phyloP scores from a whole-genome alignment of 2,113 vertebrate species.

The Rattus norvegicus region DNA sequence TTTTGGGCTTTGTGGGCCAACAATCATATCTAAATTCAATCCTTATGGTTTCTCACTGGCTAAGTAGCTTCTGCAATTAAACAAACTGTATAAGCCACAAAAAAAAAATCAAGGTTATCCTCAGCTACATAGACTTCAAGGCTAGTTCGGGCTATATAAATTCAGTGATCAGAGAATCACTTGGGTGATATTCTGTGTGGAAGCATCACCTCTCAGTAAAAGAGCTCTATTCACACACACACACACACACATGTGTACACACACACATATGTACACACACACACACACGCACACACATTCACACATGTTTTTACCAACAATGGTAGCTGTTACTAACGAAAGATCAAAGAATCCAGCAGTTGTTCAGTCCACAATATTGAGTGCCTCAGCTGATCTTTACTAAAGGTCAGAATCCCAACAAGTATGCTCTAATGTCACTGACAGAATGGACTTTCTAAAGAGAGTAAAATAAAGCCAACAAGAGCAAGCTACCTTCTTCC shows the following conservation, averaged over 20 bases:
- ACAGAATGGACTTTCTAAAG: background rate
- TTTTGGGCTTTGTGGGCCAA: background rate
- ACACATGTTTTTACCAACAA: no score
- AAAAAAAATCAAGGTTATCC: background rate
- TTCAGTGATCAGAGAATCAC: no score
- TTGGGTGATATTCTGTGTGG: no score
- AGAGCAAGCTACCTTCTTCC: background rate
- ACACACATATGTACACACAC: no score
- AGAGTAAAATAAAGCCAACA: background rate
- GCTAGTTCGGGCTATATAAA: background rate
- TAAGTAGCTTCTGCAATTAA: conserved; percentile 5
- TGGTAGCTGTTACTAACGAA: no score
- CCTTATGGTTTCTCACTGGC: background rate
- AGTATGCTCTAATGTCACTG: background rate
- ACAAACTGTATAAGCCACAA: background rate
- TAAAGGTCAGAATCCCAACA: background rate
- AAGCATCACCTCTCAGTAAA: no score
- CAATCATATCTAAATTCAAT: background rate
- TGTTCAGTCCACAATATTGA: no score
- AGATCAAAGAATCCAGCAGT: no score
- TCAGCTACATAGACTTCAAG: background rate
- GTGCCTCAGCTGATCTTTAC: background rate
- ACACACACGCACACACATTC: no score
- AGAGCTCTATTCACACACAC: no score
- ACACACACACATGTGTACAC: no score